phyloP scores from a whole-genome alignment of 2,797 vertebrate species.

The Lerista edwardsae region DNA sequence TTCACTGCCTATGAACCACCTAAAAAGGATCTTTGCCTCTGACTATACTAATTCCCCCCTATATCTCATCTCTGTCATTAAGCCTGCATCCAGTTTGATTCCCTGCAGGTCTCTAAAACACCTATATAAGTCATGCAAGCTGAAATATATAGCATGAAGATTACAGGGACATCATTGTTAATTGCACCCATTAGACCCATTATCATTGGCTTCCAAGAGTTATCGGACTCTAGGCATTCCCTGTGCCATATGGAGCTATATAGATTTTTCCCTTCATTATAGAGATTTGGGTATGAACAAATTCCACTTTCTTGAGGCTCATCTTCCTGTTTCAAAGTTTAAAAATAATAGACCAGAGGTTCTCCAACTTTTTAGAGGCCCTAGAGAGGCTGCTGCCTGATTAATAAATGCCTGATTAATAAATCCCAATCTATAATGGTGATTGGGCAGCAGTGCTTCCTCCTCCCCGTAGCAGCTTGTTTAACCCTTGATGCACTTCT shows the following conservation, averaged over 20 bases:
- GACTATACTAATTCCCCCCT: constrained; percentile 17
- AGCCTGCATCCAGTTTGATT: constrained; percentile 44
- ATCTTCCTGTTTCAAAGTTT: neutral
- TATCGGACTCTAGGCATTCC: constrained; percentile 55
- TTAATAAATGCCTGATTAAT: too few species aligned
- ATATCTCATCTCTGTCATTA: constrained; percentile 48
- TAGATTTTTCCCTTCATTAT: constrained; percentile 55
- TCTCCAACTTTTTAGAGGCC: too few species aligned
- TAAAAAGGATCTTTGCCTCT: constrained; percentile 26
- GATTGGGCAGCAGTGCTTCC: too few species aligned
- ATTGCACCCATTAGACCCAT: constrained; percentile 60
- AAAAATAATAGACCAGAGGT: neutral
- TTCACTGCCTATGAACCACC: constrained; percentile 31
- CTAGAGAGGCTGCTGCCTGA: too few species aligned
- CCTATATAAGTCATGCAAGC: constrained; percentile 58
- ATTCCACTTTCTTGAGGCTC: constrained; percentile 31
- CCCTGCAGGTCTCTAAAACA: constrained; percentile 65
- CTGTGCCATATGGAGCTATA: constrained; percentile 52
- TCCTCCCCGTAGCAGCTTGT: too few species aligned
- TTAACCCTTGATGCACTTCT: too few species aligned
- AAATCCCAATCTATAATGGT: too few species aligned
- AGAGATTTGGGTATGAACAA: constrained; percentile 49
- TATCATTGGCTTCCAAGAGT: constrained; percentile 64
- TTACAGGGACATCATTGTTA: constrained; percentile 66
- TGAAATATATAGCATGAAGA: constrained; percentile 60